phyloP scores from a whole-genome alignment of 2,797 vertebrate genomes.

The Girardinus metallicus region DNA sequence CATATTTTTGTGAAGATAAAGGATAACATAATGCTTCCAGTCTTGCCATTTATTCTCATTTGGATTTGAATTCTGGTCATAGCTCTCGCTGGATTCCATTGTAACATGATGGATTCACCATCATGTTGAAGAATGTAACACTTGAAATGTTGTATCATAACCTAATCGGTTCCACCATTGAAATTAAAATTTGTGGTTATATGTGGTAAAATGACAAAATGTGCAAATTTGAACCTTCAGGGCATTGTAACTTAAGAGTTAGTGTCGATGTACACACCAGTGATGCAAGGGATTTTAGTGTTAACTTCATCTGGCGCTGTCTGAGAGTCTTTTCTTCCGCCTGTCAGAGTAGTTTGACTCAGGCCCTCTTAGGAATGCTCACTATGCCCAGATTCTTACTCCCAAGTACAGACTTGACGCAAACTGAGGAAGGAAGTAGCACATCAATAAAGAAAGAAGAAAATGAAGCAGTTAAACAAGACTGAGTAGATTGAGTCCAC shows the following conservation, averaged over 20 bases:
- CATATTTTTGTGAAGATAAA: background rate
- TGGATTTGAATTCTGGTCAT: background rate
- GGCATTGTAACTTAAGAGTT: background rate
- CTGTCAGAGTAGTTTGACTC: constrained; percentile 66
- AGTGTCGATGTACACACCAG: constrained; percentile 16
- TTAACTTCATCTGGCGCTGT: constrained; percentile 8
- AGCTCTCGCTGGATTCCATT: background rate
- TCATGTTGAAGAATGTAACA: background rate
- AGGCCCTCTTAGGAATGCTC: constrained; percentile 77
- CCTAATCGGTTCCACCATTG: background rate
- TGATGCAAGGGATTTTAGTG: constrained; percentile 12
- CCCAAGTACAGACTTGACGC: constrained; percentile 78
- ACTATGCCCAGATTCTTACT: constrained; percentile 67
- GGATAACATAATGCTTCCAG: background rate
- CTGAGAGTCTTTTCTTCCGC: constrained; percentile 51
- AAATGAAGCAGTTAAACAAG: background rate
- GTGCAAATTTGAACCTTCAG: constrained; percentile 15
- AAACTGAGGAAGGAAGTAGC: constrained; percentile 19
- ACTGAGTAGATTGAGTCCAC: background rate
- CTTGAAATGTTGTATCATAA: background rate
- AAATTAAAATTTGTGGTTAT: background rate
- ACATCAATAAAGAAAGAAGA: constrained; percentile 2
- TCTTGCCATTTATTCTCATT: background rate
- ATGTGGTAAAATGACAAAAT: background rate
- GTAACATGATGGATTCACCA: background rate